These are phyloP conservation scores for Myanophis thanlyinensis DNA, from an alignment of 2,113 vertebrate genomes.

Conservation along the genomic window DNA sequence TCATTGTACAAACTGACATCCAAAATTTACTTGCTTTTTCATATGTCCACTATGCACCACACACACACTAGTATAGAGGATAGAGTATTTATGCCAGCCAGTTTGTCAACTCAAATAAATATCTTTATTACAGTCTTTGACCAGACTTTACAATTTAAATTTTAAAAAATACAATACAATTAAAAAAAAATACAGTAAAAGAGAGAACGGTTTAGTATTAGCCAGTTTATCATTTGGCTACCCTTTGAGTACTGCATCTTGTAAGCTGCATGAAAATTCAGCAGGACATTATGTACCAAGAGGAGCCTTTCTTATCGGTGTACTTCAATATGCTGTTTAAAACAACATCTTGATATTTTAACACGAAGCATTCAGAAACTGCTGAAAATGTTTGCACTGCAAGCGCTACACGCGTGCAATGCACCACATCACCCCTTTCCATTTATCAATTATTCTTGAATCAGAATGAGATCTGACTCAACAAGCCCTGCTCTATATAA, in stretches of 20 bases:
- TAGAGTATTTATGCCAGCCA: not conserved
- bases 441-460: not conserved
- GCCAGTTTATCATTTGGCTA: not conserved
- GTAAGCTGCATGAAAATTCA: not conserved
- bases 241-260: not conserved
- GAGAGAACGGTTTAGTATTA: not conserved
- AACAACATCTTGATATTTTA: not conserved
- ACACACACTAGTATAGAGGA: not conserved
- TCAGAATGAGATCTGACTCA: not conserved
- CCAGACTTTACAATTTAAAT: not conserved
- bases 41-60: not conserved
- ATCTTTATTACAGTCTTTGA: not conserved
- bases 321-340: slow-evolving; percentile 8
- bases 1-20: not conserved
- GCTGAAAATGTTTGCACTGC: not conserved
- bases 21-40: not conserved
- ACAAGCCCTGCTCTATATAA: not conserved
- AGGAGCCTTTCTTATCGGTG: not conserved
- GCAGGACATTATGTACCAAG: not conserved
- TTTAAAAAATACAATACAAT: too few relatives aligned
- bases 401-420: not conserved
- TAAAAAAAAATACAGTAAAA: not conserved
- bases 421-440: not conserved
- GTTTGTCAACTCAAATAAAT: not conserved
- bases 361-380: slow-evolving; percentile 1